Base-by-base conservation (phyloP, 1,140 invertebrate genomes). In the Oncopodura yosiiana region DNA sequence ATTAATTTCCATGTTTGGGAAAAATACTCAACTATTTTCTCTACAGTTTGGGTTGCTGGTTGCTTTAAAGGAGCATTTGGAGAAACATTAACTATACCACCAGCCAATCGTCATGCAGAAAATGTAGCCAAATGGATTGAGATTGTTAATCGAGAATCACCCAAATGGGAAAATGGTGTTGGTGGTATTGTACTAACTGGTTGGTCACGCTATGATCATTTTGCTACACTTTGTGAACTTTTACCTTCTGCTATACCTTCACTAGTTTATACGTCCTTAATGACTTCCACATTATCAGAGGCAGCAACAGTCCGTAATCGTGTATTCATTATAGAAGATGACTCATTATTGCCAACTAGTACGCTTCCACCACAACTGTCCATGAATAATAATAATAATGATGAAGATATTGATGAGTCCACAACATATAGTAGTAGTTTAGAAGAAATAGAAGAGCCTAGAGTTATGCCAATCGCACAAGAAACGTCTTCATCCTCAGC, bases 61-160 rank as follows among this genome's bases (percentile, higher is more conserved):
- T 87, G 91, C 1, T 94, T 86, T 66, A 94, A 94, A 75, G 91
- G 86, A 11, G 87, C 87, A 0, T 80, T 88, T 64, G 87, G 87
- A 0, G 82, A 86, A 58, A 81, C 79, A 21, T 69, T 85, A 41
- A 80, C 84, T 48, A 72, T 82, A 61, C 73, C 80, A 65, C 72
- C 76, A 51, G 72, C 79, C 6, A 71, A 73, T 32, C 73, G 78
- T 46, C 83, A 86, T 67, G 65, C 84, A 30, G 79, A 83, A 56
- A 87, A 86, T 65, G 81, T 84, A 66, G 69, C 79, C 37, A 71
- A 77, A n/a, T 87, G 84, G 84, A 63, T 86, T 19, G 74, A 79
- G 55, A 77, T 83, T 1, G 77, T 84, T 63, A 66, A 66, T 3
- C 73, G 75, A 11, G 73, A 76, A 61, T 67, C 69, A 5, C 69